These are phyloP conservation scores for Trichoplusia ni DNA, from an alignment of 1,140 invertebrate genomes.

Conservation along the genomic window DNA sequence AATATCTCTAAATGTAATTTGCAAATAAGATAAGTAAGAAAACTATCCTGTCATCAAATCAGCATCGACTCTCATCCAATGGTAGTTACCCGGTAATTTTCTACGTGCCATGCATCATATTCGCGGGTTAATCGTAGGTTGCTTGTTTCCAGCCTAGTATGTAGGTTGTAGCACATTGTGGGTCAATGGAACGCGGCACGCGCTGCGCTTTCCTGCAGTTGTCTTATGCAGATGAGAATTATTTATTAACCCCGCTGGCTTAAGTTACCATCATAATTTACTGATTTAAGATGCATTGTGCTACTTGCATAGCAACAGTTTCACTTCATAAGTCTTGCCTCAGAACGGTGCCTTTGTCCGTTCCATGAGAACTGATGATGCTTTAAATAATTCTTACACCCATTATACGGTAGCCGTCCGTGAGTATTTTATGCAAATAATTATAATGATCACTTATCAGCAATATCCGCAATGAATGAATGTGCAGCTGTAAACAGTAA, in stretches of 20 bases:
- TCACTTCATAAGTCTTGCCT: not conserved
- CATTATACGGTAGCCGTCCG: too few species aligned
- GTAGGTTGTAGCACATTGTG: constrained; percentile 60
- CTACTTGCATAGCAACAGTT: not conserved
- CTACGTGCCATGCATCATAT: constrained; percentile 50
- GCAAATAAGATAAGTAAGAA: not conserved
- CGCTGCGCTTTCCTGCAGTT: constrained; percentile 62
- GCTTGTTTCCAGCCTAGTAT: constrained; percentile 53
- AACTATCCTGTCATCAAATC: constrained; percentile 38
- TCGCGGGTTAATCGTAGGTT: constrained; percentile 56
- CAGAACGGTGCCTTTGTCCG: not conserved
- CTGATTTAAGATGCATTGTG: not conserved
- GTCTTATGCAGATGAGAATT: constrained; percentile 48
- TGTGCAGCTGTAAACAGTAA: too few species aligned
- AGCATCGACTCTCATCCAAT: constrained; percentile 20
- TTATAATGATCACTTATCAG: not conserved
- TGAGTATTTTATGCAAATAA: too few species aligned
- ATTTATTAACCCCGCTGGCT: constrained; percentile 16
- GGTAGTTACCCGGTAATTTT: constrained; percentile 40
- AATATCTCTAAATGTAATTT: not conserved
- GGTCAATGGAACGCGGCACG: constrained; percentile 62
- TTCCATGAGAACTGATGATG: too few species aligned
- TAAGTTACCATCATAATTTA: not conserved
- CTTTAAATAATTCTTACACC: too few species aligned
- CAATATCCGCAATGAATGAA: not conserved